Percentiles rank a stretch among this genome's conserved stretches.
Conservation (phyloP, 2,113 vertebrate species). For the Muntiacus muntjak region DNA sequence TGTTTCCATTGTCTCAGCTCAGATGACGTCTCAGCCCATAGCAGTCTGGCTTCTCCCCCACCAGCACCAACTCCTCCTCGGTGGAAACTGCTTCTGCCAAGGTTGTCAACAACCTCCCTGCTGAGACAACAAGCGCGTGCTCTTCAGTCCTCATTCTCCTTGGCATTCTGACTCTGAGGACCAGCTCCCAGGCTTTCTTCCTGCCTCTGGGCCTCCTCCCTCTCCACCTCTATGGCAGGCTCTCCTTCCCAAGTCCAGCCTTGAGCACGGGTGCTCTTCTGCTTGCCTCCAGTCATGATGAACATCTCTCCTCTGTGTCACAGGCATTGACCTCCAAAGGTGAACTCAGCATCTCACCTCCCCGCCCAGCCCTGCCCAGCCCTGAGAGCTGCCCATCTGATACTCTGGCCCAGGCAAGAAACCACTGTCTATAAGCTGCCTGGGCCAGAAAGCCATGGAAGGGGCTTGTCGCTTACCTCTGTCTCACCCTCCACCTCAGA, state of each 20-base stretch:
- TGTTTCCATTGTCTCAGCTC: background rate
- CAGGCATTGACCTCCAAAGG: background rate
- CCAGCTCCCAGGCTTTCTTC: background rate
- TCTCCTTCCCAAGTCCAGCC: background rate
- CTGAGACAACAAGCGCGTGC: rapidly evolving
- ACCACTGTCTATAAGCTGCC: background rate
- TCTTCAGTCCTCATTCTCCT: background rate
- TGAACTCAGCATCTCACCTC: background rate
- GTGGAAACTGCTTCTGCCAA: background rate
- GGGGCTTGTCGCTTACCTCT: background rate
- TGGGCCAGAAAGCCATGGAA: background rate
- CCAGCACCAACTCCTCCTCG: background rate
- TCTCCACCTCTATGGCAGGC: background rate
- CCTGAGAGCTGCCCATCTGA: rapidly evolving
- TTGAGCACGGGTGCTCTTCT: background rate
- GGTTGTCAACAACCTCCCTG: background rate
- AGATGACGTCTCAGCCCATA: background rate
- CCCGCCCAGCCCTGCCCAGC: background rate
- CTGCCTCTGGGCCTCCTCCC: background rate
- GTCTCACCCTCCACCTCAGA: background rate
- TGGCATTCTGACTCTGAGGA: background rate
- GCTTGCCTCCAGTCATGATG: background rate
- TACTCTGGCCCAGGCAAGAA: background rate
- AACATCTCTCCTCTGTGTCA: background rate
- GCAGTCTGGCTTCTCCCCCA: background rate